phyloP scores from a whole-genome alignment of 2,113 vertebrate genomes.

The Xenotilapia longispinis region DNA sequence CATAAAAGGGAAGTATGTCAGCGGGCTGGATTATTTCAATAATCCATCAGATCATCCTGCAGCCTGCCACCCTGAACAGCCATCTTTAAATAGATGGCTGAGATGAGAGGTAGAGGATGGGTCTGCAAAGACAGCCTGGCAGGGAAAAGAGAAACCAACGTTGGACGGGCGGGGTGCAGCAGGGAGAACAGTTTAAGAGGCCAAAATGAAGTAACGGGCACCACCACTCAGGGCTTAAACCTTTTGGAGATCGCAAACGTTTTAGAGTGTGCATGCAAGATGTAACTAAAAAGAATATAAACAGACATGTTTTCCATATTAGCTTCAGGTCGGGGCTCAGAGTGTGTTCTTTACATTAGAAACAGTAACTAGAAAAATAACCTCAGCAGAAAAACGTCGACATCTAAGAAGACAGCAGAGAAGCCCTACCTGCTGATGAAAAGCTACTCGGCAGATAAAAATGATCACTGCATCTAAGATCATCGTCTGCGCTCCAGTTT shows the following conservation, averaged over 20 bases:
- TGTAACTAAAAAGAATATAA: background rate
- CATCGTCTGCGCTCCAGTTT: background rate
- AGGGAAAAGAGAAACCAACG: background rate
- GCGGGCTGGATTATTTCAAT: conserved; percentile 62
- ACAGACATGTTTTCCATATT: background rate
- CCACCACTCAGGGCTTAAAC: background rate
- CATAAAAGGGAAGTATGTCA: conserved; percentile 54
- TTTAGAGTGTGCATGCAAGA: background rate
- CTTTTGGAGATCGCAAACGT: background rate
- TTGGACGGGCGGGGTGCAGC: background rate
- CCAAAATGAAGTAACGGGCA: background rate
- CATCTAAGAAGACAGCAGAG: background rate
- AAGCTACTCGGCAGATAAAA: background rate
- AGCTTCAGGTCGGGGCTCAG: background rate
- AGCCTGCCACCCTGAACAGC: conserved; percentile 40
- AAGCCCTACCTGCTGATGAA: accelerated
- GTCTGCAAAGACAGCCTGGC: background rate
- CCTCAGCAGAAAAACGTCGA: background rate
- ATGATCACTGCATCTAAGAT: background rate
- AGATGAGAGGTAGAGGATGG: conserved; percentile 43
- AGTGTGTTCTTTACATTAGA: accelerated
- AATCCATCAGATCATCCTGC: conserved; percentile 72
- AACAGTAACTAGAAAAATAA: background rate
- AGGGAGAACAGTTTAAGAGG: background rate
- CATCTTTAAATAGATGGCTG: conserved; percentile 65